Conservation (phyloP, 2,797 vertebrate genomes). For the Serranus cabrilla region DNA sequence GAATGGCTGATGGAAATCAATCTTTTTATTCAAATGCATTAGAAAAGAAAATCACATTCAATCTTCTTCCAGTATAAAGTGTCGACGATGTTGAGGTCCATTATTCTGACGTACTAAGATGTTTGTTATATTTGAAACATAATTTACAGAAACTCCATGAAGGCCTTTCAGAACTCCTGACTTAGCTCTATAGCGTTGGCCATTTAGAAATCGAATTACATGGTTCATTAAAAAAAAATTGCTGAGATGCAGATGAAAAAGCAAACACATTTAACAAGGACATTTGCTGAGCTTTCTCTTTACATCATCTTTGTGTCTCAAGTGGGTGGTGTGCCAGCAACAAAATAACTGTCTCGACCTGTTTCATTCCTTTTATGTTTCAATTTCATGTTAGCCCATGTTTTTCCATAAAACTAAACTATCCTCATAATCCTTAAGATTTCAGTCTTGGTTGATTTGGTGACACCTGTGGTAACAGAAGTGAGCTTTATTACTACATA, state of each 20-base stretch:
- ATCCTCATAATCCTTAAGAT: background rate
- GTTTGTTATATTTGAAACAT: background rate
- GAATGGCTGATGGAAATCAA: conserved; percentile 29
- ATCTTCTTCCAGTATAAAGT: conserved; percentile 42
- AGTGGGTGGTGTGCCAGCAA: background rate
- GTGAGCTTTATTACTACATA: background rate
- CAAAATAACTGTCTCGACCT: background rate
- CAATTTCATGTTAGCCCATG: too few species aligned
- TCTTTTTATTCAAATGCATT: conserved; percentile 48
- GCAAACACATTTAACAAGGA: background rate
- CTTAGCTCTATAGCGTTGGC: background rate
- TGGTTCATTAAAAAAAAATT: background rate
- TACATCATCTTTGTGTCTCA: background rate
- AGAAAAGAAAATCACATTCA: conserved; percentile 55
- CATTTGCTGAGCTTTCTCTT: background rate
- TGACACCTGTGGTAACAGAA: background rate
- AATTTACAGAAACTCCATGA: background rate
- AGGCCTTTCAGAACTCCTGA: background rate
- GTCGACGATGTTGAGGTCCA: background rate
- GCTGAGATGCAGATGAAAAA: background rate
- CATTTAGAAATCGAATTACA: conserved; percentile 2
- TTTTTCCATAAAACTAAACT: background rate
- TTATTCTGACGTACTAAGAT: background rate
- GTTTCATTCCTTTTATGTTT: background rate
- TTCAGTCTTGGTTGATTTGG: background rate